These are phyloP conservation scores for Gorsachius goisagi DNA, from an alignment of 2,113 vertebrate species.

Conservation along the genomic window DNA sequence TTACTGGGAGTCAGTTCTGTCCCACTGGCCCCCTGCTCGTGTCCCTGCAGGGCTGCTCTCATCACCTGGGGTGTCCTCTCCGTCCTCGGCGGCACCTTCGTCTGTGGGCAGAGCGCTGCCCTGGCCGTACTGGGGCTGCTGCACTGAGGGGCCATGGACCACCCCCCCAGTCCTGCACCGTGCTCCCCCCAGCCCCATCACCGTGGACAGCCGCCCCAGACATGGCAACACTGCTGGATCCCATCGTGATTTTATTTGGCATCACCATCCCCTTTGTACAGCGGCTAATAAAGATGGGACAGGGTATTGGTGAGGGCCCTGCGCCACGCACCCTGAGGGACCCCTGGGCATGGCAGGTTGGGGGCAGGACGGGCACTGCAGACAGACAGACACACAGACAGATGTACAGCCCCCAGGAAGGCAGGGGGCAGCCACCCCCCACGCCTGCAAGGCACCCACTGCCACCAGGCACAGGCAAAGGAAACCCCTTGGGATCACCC, in stretches of 20 bases:
- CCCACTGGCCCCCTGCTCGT: not conserved
- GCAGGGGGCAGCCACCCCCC: not conserved
- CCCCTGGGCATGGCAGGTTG: fast-evolving
- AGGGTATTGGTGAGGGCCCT: not conserved
- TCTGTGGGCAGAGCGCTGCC: slow-evolving; percentile 93
- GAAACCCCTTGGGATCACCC: not conserved
- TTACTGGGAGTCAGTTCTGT: not conserved
- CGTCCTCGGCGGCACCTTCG: slow-evolving; percentile 84
- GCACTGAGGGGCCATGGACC: not conserved
- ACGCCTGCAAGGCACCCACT: not conserved
- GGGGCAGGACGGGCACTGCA: not conserved
- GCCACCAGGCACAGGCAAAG: not conserved
- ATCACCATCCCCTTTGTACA: not conserved
- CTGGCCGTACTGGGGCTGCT: slow-evolving; percentile 81
- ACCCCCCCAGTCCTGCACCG: no score
- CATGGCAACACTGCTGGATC: not conserved
- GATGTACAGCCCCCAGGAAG: not conserved
- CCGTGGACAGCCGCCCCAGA: fast-evolving
- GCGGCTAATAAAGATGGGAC: slow-evolving; percentile 31
- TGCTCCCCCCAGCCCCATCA: no score
- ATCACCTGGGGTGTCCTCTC: slow-evolving; percentile 84
- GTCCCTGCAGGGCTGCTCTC: slow-evolving; percentile 73
- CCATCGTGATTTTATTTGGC: slow-evolving; percentile 45
- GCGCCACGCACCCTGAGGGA: not conserved
- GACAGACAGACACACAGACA: not conserved